These are phyloP conservation scores for Crocallis elinguaria DNA, from an alignment of 2,888 invertebrate species.

Conservation along the genomic window DNA sequence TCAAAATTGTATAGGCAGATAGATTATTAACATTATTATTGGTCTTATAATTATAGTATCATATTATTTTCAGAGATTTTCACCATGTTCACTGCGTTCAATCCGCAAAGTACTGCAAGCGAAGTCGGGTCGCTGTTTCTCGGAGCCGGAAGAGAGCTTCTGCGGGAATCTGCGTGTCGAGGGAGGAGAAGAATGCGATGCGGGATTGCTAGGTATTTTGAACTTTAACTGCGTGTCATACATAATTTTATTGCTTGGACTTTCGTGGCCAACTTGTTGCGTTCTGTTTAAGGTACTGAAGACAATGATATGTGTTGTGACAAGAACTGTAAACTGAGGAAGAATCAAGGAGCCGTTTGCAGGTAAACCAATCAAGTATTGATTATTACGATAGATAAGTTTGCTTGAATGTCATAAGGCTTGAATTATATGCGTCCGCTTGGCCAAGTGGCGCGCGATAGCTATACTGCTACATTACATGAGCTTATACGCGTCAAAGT, in stretches of 20 bases:
- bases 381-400: too few relatives aligned
- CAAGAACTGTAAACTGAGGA: constrained; percentile 94
- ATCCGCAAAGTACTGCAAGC: constrained; percentile 96
- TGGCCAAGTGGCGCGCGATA: too few relatives aligned
- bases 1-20: too few relatives aligned
- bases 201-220: constrained; percentile 90
- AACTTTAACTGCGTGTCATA: background rate
- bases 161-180: constrained; percentile 98
- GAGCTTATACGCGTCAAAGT: too few relatives aligned
- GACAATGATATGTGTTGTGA: constrained; percentile 97
- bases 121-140: constrained; percentile 96
- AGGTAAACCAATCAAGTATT: constrained; percentile 87
- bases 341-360: constrained; percentile 94
- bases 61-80: constrained; percentile 90
- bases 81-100: constrained; percentile 96
- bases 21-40: too few relatives aligned
- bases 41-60: background rate
- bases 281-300: constrained; percentile 86
- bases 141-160: constrained; percentile 97
- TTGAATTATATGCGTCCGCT: too few relatives aligned
- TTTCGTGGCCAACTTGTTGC: background rate
- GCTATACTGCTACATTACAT: too few relatives aligned
- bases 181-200: constrained; percentile 98
- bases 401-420: too few relatives aligned
- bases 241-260: background rate